Base-by-base conservation (phyloP, 2,888 invertebrate species). In the Crioceris asparagi region DNA sequence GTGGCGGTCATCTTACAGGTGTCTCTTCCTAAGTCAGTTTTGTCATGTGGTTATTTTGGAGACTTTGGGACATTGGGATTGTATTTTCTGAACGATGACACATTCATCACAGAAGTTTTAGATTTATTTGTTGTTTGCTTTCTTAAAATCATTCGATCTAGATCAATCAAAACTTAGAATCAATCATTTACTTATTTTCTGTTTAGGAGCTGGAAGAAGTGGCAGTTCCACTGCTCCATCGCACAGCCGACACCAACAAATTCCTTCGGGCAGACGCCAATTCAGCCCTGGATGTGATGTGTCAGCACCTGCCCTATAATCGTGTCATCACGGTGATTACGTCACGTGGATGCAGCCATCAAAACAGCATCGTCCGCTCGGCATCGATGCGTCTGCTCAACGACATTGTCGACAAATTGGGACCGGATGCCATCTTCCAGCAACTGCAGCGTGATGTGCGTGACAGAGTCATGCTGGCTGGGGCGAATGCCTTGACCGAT, bases 181-280 rank as follows among this genome's bases (percentile, higher is more conserved):
- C 16, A 15, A n/a, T 29, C 17, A 29, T 14, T 7, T n/a, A 36
- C 10, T 5, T 10, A 18, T 21, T n/a, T n/a, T n/a, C n/a, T n/a
- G n/a, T 45, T 23, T 66, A 85, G 67, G 93, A 94, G 64, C 68
- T 91, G 36, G 94, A 96, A 55, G 86, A 88, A 57, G 72, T 91
- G 34, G 81, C 82, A 1, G 76, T 74, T 15, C 80, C 85, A 7
- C 66, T 96, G 39, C 70, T 96, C 18, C 83, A 85, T 49, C 80
- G 93, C 42, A 84, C 88, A 33, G 91, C 92, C 0, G 96, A 97
- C 57, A 93, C 91, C 5, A 94, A 93, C 65, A 80, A 83, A 50
- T 94, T 97, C 60, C 73, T 97, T 34, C 73, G 93, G 15, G 84
- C 84, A 21, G 96, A 96, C 63, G 87, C 92, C 3, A 80, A 82